phyloP scores from a whole-genome alignment of 2,888 invertebrate species.

The Dusona sp. region DNA sequence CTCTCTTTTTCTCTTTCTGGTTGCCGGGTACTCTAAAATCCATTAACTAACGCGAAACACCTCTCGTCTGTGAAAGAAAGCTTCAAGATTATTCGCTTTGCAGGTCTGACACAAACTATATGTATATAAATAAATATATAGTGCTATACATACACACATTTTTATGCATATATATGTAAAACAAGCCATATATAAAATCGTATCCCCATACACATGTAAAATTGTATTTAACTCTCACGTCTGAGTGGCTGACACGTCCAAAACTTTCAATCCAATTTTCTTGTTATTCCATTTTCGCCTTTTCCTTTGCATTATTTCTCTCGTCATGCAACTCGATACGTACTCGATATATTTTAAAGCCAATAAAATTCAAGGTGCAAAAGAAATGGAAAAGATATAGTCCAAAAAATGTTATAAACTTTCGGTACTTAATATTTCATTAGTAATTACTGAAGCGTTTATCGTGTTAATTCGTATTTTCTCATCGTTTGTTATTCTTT shows the following conservation, averaged over 20 bases:
- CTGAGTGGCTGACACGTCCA: neutral
- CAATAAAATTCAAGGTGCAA: neutral
- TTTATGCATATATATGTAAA: neutral
- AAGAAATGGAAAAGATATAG: neutral
- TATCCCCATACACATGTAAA: neutral
- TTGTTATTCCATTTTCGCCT: neutral
- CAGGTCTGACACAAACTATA: slow-evolving; percentile 31
- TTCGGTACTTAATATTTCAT: neutral
- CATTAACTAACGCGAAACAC: slow-evolving; percentile 74
- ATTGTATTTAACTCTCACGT: slow-evolving; percentile 20
- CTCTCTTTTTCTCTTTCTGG: slow-evolving; percentile 33
- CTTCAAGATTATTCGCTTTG: slow-evolving; percentile 63
- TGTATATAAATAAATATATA: slow-evolving; percentile 16
- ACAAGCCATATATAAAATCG: neutral
- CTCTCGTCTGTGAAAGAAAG: slow-evolving; percentile 61
- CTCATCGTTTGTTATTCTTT: too few relatives aligned
- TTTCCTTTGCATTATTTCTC: neutral
- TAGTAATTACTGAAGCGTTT: neutral
- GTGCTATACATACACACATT: neutral
- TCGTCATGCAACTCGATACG: neutral
- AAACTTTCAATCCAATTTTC: slow-evolving; percentile 25
- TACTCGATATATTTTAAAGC: neutral
- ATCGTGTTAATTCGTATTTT: too few relatives aligned
- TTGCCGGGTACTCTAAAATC: slow-evolving; percentile 78
- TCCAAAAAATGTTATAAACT: neutral